Base-by-base conservation (phyloP, 2,113 vertebrate species). In the Mobula hypostoma region DNA sequence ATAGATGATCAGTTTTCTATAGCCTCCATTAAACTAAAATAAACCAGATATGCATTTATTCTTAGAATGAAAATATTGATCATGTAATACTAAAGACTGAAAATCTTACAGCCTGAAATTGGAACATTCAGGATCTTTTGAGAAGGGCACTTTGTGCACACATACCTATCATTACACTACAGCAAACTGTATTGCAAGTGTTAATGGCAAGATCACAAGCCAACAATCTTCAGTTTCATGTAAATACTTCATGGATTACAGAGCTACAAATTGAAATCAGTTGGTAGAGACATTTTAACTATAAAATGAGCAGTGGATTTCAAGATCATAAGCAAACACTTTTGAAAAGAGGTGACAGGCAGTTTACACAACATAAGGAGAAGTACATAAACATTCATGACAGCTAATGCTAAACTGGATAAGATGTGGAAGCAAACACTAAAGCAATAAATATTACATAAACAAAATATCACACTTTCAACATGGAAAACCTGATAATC, bases 151-250 rank as follows among this genome's bases (percentile, higher is more conserved):
- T n/a, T 56, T 88, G 27, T 88, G 61, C 61, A 63, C 27, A 66
- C 85, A 88, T 87, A 87, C 85, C 85, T n/a, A n/a, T 66, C 58
- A 88, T 88, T 88, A 88, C 85, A 88, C 61, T 88, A 88, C 14
- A 87, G 56, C 83, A 61, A 48, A 87, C 83, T 29, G 56, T 29
- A 88, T 66, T 66, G 85, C 61, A 66, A 88, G 17, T 92, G 88
- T 72, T 92, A 91, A 66, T 24, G n/a, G 63, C 36, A 93, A 93
- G 36, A 93, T 93, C 66, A 93, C 32, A 93, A 72, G 68, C 68
- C 68, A 72, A 93, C 68, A 88, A 66, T 88, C 61, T 88, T 88
- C 85, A 88, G 85, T 88, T 66, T 88, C 83, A 88, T 88, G 15
- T 74, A 74, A 72, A 93, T 74, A 36, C 40, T 74, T 93, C 90